Conservation (phyloP, 2,797 vertebrate species). For the Bothrops alternatus region DNA sequence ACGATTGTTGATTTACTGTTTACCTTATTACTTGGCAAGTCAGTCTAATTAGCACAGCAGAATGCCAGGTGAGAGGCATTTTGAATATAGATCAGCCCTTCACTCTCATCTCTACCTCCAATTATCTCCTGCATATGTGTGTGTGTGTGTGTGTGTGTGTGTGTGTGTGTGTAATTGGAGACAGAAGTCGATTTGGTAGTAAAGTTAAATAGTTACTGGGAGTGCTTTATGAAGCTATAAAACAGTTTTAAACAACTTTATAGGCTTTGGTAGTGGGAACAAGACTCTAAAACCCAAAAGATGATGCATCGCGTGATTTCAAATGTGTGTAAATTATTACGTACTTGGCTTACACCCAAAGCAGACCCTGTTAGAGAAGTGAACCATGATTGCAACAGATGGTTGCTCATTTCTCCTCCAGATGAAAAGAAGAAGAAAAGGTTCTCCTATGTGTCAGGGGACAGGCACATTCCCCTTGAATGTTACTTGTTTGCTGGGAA, state of each 20-base stretch:
- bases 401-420: background rate
- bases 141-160: too few species aligned
- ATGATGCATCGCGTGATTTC: fast-evolving
- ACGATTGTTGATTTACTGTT: constrained; percentile 34
- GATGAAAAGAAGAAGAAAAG: background rate
- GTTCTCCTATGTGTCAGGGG: background rate
- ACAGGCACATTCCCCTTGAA: background rate
- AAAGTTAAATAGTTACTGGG: constrained; percentile 24
- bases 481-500: too few species aligned
- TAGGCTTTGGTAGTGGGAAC: background rate
- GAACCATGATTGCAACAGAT: background rate
- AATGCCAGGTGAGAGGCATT: constrained; percentile 37
- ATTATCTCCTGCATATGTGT: too few species aligned
- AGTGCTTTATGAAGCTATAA: constrained; percentile 54
- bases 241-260: constrained; percentile 12
- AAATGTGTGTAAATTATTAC: background rate
- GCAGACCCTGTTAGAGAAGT: background rate
- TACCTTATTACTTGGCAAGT: constrained; percentile 46
- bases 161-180: background rate
- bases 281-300: constrained; percentile 22
- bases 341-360: background rate
- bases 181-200: constrained; percentile 45
- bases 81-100: constrained; percentile 11
- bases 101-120: background rate
- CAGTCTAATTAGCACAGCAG: constrained; percentile 61